Base-by-base conservation (phyloP, 2,113 vertebrate species). In the Pachypanchax playfairii region DNA sequence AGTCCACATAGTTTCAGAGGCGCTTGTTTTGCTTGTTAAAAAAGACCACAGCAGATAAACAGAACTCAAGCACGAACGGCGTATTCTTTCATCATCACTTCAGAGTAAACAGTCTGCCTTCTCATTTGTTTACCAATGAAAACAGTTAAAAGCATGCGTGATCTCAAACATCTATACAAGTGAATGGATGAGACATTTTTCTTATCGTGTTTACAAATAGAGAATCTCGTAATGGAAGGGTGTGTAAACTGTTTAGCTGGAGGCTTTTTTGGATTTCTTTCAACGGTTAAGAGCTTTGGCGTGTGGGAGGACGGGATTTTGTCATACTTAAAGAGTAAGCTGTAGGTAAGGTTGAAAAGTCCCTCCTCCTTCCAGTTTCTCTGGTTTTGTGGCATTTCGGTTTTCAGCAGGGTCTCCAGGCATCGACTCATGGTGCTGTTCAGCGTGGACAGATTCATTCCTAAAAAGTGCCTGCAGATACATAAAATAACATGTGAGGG, bases 281-380 rank as follows among this genome's bases (percentile, higher is more conserved):
- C 36, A 47, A 68, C 69, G 57, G 12, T 25, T 39, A 11, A 38
- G 39, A 11, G 39, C 17, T 51, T 44, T 56, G 14, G 9, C 26
- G 56, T 33, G 56, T 72, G 41, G 57, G 50, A 17, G 25, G 33
- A 12, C 1, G 0, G 26, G 42, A 4, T 8, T 33, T 12, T 17
- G 48, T 47, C 84, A 57, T 88, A 96, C 95, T 93, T 92, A 78
- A 96, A 92, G 44, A 95, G 87, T 18, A 86, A 28, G n/a, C 89
- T 71, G 64, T 95, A 95, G 36, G 83, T 90, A 53, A 96, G 90
- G 42, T 90, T 55, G 14, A 96, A 91, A 9, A 96, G 88, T 4
- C 91, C 92, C 8, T 85, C 83, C 42, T 93, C 78, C 17, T 80
- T 92, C 95, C 94, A 95, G 80, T 89, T 84, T 15, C 70, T 57